These are phyloP conservation scores for Thumatha senex DNA, from an alignment of 2,888 invertebrate species.

Conservation along the genomic window DNA sequence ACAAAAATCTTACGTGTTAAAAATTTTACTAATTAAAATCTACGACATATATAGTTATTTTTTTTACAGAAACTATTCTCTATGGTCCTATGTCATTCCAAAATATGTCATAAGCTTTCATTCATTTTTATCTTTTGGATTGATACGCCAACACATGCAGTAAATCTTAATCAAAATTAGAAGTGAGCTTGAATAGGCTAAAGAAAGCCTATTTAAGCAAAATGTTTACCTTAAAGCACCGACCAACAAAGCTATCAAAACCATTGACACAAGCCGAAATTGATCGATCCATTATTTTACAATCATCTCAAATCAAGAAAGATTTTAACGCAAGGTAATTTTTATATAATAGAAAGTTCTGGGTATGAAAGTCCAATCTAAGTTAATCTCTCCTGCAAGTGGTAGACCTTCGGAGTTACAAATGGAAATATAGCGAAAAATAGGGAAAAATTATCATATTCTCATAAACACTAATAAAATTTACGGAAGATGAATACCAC, in stretches of 20 bases:
- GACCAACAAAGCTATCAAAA: neutral
- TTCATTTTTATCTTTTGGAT: neutral
- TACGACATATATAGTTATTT: too few species aligned
- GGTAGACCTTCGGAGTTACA: too few species aligned
- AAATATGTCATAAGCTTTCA: neutral
- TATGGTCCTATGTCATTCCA: neutral
- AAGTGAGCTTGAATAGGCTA: neutral
- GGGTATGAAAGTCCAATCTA: too few species aligned
- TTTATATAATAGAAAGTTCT: neutral
- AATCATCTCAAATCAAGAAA: neutral
- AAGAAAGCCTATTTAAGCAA: neutral
- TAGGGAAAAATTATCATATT: too few species aligned
- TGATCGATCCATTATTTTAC: neutral
- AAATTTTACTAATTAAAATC: too few species aligned
- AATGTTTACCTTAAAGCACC: neutral
- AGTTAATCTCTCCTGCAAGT: too few species aligned
- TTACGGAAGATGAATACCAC: too few species aligned
- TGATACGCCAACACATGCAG: neutral
- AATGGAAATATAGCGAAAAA: too few species aligned
- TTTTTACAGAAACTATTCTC: neutral
- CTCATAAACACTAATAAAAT: too few species aligned
- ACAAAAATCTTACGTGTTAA: too few species aligned
- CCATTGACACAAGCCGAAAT: neutral
- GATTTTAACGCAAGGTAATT: neutral
- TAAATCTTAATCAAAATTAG: neutral